Conservation (phyloP, 2,797 vertebrate species). For the Bovichtus variegatus region DNA sequence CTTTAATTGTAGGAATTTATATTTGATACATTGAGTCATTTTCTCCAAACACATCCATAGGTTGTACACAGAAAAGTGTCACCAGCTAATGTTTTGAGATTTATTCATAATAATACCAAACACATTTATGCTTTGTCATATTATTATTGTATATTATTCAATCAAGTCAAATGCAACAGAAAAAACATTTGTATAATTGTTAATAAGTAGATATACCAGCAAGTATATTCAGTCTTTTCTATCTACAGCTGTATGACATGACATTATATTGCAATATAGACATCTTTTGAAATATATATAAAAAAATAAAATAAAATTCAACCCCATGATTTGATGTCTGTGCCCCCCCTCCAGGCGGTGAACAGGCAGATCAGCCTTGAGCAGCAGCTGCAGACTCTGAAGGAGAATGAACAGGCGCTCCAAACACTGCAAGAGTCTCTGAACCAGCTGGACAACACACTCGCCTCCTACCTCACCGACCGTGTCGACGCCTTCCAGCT, state of each 20-base stretch:
- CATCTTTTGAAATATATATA: not conserved
- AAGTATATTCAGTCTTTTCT: not conserved
- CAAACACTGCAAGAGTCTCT: conserved; percentile 92
- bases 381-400: conserved; percentile 90
- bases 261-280: not conserved
- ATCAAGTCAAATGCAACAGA: not conserved
- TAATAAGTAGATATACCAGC: not conserved
- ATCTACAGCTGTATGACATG: not conserved
- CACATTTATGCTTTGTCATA: not conserved
- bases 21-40: not conserved
- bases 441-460: conserved; percentile 91
- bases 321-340: not conserved
- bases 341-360: conserved; percentile 85
- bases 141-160: no score
- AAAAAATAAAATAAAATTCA: no score
- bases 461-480: conserved; percentile 96
- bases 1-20: not conserved
- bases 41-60: not conserved
- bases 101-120: not conserved
- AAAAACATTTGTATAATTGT: not conserved
- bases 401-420: conserved; percentile 90
- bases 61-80: not conserved
- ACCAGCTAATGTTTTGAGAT: not conserved
- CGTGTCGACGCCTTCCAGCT: conserved; percentile 95
- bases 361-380: conserved; percentile 92